phyloP scores from a whole-genome alignment of 2,888 invertebrate genomes.

The Xestobium rufovillosum region DNA sequence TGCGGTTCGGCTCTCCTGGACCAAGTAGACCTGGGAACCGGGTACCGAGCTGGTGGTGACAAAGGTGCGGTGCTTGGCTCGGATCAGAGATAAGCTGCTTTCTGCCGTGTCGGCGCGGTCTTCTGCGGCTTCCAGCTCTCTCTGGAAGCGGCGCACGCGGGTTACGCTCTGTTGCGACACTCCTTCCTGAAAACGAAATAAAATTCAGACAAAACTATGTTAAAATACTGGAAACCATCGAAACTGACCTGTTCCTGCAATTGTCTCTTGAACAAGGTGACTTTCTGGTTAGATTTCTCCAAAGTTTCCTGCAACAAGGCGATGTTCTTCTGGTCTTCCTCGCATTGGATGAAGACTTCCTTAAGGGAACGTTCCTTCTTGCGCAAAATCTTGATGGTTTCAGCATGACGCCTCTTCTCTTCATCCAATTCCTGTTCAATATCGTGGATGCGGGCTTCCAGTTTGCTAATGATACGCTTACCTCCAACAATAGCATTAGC shows the following conservation, averaged over 20 bases:
- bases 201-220: constrained; percentile 11
- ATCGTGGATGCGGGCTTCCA: constrained; percentile 91
- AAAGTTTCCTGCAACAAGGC: constrained; percentile 82
- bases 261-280: constrained; percentile 92
- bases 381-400: constrained; percentile 94
- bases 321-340: constrained; percentile 96
- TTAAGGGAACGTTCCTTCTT: constrained; percentile 97
- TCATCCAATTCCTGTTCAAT: constrained; percentile 92
- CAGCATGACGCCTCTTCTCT: constrained; percentile 94
- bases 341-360: constrained; percentile 90
- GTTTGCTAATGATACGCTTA: constrained; percentile 94
- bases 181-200: constrained; percentile 61
- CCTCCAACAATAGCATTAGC: constrained; percentile 95
- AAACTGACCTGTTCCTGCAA: constrained; percentile 89
- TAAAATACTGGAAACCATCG: too few species aligned
- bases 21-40: constrained; percentile 85
- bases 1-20: constrained; percentile 67
- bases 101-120: constrained; percentile 94
- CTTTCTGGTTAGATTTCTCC: constrained; percentile 81
- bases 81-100: constrained; percentile 88
- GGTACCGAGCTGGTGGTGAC: constrained; percentile 90
- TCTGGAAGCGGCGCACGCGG: constrained; percentile 95
- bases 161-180: constrained; percentile 88
- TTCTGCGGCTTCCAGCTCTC: constrained; percentile 95
- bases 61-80: constrained; percentile 97